phyloP scores from a whole-genome alignment of 2,797 vertebrate genomes.

The Pangasius macronema region DNA sequence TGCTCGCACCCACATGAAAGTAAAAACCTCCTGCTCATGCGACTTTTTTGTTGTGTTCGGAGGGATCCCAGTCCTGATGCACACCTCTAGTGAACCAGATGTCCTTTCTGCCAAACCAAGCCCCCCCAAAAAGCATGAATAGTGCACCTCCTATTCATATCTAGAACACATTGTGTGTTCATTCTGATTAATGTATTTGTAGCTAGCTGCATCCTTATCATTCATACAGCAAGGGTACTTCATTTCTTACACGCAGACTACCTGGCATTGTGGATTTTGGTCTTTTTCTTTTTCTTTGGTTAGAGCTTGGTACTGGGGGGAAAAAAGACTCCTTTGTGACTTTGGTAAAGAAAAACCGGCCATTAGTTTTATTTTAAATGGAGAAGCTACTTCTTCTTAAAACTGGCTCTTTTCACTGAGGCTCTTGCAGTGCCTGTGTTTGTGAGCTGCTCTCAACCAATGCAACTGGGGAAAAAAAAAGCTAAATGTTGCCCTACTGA shows the following conservation, averaged over 20 bases:
- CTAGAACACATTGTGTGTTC: background rate
- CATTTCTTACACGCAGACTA: background rate
- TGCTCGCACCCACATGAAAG: background rate
- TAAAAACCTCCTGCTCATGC: background rate
- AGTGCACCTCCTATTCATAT: background rate
- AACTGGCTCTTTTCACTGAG: background rate
- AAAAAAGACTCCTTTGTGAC: background rate
- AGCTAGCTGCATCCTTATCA: background rate
- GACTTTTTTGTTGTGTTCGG: background rate
- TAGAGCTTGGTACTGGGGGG: background rate
- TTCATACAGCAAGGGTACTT: background rate
- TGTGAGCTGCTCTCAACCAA: background rate
- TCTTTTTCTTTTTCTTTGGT: background rate
- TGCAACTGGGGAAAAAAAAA: background rate
- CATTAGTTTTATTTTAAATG: background rate
- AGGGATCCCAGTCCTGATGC: too few species aligned
- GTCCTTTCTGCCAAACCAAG: background rate
- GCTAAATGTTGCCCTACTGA: background rate
- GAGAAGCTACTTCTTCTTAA: background rate
- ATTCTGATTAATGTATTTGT: background rate
- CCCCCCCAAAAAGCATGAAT: background rate
- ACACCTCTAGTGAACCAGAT: background rate
- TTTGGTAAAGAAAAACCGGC: background rate
- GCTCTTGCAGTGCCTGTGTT: background rate
- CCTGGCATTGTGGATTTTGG: too few species aligned